phyloP scores from a whole-genome alignment of 2,113 vertebrate genomes.

The Dendrocopos noguchii region DNA sequence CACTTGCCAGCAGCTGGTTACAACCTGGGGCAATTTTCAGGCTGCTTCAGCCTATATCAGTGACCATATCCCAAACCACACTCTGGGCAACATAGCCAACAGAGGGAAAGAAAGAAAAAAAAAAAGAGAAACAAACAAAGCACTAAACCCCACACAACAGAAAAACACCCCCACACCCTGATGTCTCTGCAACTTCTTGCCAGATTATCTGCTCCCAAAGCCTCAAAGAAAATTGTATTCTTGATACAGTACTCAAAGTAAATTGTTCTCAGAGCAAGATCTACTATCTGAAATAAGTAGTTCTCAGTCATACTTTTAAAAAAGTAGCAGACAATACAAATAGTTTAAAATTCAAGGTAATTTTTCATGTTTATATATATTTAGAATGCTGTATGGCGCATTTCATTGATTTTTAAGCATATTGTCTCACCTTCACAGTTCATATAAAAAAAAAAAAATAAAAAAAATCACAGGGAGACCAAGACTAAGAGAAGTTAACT shows the following conservation, averaged over 20 bases:
- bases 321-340: background rate
- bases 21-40: background rate
- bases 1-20: background rate
- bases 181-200: background rate
- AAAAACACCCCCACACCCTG: too few species aligned
- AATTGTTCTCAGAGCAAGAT: background rate
- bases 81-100: accelerated
- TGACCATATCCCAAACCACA: background rate
- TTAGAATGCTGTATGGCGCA: background rate
- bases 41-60: background rate
- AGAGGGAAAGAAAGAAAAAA: background rate
- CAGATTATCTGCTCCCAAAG: background rate
- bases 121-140: too few species aligned
- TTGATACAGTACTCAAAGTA: background rate
- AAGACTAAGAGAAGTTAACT: background rate
- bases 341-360: background rate
- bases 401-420: background rate
- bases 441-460: background rate
- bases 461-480: background rate
- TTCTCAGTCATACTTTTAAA: background rate
- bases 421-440: accelerated
- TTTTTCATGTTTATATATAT: background rate
- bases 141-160: too few species aligned
- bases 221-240: background rate
- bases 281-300: background rate